Base-by-base conservation (phyloP, 2,797 vertebrate species). In the Centroberyx gerrardi region DNA sequence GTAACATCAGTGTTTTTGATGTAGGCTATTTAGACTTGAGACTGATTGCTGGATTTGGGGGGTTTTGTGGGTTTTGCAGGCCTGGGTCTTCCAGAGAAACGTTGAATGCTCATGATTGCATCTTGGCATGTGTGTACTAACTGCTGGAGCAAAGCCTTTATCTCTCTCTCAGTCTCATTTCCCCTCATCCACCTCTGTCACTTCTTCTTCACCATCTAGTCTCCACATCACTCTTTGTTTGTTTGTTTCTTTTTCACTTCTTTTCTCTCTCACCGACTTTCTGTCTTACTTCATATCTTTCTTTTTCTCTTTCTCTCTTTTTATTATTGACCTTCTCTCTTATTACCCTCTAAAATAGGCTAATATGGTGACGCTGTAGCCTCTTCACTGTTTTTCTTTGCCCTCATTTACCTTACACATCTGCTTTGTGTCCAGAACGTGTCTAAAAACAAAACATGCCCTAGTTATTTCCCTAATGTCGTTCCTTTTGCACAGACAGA, bases 41-140 rank as follows among this genome's bases (percentile, higher is more conserved):
- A 6, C 4, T 51, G 18, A 61, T 56, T 62, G 56, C 79, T 92
- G 89, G 71, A 91, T 92, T 88, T 92, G 81, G 79, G 79, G 80
- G 18, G 70, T 61, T 73, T 71, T 72, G 14, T 42, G 27, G 81
- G 66, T 22, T 77, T 72, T 78, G 64, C 48, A 33, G 67, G 62
- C 22, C 12, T 61, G 53, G 65, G 46, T 80, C 40, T 33, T 76
- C 53, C 74, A 64, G 65, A 61, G 56, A 72, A 81, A 56, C 61
- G 13, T 14, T 29, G 58, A 84, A 78, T 60, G 64, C 62, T 80
- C 75, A 38, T 74, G 58, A 73, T 81, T 91, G 92, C 88, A 88
- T 90, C 72, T 71, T 86, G 65, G 93, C 94, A 92, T 93, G 91
- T 87, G 60, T 83, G 79, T 78, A 91, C 87, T 91, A 93, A 90